Evolutionary conservation across 2,797 vertebrate species (phyloP).

Genomic region (Chaenodraco wilsoni): DNA sequence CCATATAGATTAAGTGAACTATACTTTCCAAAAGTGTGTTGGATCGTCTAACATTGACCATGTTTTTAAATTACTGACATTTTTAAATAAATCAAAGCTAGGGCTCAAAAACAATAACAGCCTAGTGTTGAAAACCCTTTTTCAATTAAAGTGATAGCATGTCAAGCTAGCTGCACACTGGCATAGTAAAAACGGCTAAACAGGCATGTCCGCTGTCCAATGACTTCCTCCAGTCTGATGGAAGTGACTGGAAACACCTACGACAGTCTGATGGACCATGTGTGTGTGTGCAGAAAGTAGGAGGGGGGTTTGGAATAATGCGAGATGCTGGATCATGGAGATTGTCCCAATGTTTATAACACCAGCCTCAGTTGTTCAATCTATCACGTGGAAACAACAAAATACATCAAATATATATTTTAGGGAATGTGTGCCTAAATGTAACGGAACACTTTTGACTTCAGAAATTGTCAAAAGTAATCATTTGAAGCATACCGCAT

Average conservation of each 20-base stretch:
- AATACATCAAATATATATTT: not conserved
- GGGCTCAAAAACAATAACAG: too few species aligned
- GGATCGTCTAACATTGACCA: not conserved
- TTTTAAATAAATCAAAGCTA: not conserved
- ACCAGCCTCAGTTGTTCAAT: not conserved
- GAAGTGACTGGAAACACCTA: too few species aligned
- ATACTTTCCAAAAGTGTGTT: not conserved
- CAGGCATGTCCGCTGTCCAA: too few species aligned
- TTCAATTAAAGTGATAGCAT: too few species aligned
- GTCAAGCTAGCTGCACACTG: too few species aligned
- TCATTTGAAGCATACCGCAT: slow-evolving; percentile 1
- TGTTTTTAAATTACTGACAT: not conserved
- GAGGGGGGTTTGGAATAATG: not conserved
- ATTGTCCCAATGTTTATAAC: not conserved
- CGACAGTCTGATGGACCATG: too few species aligned
- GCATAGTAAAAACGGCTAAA: too few species aligned
- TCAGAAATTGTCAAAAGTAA: too few species aligned
- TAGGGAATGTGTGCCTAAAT: not conserved
- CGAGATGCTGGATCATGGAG: not conserved
- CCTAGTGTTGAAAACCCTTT: too few species aligned
- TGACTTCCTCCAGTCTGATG: too few species aligned
- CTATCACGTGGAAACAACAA: not conserved
- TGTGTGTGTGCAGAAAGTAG: not conserved
- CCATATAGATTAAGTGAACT: not conserved
- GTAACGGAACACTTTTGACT: not conserved